Evolutionary conservation across 2,888 invertebrate genomes (phyloP).

Genomic region (Agrochola lychnidis): DNA sequence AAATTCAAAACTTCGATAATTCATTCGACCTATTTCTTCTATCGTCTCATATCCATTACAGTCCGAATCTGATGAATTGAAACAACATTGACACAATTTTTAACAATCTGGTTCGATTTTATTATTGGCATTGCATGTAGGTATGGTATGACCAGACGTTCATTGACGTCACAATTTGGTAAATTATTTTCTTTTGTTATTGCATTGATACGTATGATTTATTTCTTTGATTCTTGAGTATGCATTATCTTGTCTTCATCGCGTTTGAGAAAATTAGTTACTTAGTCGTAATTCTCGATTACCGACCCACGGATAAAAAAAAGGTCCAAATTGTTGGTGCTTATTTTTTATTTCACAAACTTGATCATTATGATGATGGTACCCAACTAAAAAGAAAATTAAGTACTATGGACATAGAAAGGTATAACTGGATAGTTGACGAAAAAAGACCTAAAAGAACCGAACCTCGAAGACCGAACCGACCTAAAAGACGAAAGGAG

Average conservation of each 20-base stretch:
- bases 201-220: not conserved
- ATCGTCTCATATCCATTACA: slow-evolving; percentile 40
- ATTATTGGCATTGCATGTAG: slow-evolving; percentile 37
- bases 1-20: slow-evolving; percentile 7
- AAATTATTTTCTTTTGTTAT: slow-evolving; percentile 29
- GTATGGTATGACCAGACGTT: slow-evolving; percentile 12
- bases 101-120: slow-evolving; percentile 38
- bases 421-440: no score
- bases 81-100: slow-evolving; percentile 62
- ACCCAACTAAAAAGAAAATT: no score
- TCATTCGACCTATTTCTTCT: slow-evolving; percentile 45
- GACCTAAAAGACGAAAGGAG: no score
- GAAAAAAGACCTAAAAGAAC: no score
- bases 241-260: not conserved
- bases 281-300: no score
- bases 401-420: no score
- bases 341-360: no score
- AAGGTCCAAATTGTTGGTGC: no score
- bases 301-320: no score
- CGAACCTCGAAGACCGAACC: no score
- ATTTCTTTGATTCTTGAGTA: not conserved
- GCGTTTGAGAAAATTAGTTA: no score
- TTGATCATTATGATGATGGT: no score
- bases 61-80: slow-evolving; percentile 53
- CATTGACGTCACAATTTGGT: slow-evolving; percentile 47